Conservation (phyloP, 2,113 vertebrate species). For the Clupea harengus region DNA sequence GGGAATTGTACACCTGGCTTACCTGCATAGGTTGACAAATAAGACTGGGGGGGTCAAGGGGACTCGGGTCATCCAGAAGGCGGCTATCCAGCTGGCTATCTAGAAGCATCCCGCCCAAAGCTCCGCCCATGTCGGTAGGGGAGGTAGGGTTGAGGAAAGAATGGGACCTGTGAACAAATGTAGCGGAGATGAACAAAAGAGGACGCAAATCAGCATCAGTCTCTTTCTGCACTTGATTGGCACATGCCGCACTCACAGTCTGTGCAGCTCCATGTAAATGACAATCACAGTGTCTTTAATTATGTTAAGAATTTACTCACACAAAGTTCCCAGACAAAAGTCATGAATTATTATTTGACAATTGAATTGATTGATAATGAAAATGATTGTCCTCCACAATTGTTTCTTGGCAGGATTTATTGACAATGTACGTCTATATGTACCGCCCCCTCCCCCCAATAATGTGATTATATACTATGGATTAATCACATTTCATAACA, state of each 20-base stretch:
- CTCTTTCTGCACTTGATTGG: neutral
- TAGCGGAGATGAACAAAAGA: neutral
- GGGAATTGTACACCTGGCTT: neutral
- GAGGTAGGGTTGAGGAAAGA: slow-evolving; percentile 81
- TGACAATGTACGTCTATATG: neutral
- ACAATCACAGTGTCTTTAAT: neutral
- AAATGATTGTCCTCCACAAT: neutral
- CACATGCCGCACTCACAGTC: neutral
- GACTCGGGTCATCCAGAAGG: slow-evolving; percentile 81
- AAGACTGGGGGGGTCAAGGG: slow-evolving; percentile 74
- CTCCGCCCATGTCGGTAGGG: slow-evolving; percentile 63
- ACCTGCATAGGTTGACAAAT: slow-evolving; percentile 93
- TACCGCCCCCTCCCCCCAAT: neutral
- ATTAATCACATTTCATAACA: neutral
- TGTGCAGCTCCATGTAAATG: neutral
- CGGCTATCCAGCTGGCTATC: slow-evolving; percentile 81
- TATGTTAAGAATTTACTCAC: neutral
- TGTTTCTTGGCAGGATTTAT: neutral
- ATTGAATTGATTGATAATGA: neutral
- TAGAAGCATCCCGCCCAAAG: slow-evolving; percentile 65
- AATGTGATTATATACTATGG: neutral
- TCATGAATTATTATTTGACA: neutral
- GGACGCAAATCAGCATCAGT: neutral
- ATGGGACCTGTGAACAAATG: slow-evolving; percentile 76
- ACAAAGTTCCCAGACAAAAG: neutral